phyloP scores from a whole-genome alignment of 2,113 vertebrate genomes.

The Amphiprion percula region DNA sequence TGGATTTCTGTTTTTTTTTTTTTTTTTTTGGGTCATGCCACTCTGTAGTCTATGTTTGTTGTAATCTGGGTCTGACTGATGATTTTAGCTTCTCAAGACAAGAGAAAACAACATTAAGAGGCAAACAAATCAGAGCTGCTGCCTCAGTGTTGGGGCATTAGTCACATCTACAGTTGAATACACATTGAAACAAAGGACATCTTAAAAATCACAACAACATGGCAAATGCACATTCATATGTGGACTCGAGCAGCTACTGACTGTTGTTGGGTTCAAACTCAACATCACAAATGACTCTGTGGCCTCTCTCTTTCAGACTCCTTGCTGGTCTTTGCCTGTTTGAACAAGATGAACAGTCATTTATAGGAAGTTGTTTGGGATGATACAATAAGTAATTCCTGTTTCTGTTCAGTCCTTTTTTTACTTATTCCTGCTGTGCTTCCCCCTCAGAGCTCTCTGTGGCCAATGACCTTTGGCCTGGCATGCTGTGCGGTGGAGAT shows the following conservation, averaged over 20 bases:
- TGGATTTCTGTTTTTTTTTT: no score
- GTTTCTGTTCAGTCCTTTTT: background rate
- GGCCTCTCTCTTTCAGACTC: background rate
- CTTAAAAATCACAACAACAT: no score
- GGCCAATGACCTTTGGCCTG: slow-evolving; percentile 98
- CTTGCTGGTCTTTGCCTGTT: background rate
- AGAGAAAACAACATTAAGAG: background rate
- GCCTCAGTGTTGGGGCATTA: background rate
- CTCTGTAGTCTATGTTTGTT: no score
- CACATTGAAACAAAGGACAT: no score
- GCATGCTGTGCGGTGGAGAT: slow-evolving; percentile 98
- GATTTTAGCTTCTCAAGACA: background rate
- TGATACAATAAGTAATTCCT: no score
- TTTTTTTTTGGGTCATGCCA: no score
- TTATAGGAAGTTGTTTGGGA: background rate
- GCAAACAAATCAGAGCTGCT: background rate
- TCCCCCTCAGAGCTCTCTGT: slow-evolving; percentile 90
- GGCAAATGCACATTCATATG: background rate
- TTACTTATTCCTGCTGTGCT: background rate
- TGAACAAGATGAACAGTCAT: background rate
- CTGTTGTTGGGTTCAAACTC: no score
- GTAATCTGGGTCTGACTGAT: background rate
- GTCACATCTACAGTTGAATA: no score
- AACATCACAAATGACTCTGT: no score
- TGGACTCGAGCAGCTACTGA: background rate